These are phyloP conservation scores for Pedetes capensis DNA, from an alignment of 2,113 vertebrate species.

Conservation along the genomic window DNA sequence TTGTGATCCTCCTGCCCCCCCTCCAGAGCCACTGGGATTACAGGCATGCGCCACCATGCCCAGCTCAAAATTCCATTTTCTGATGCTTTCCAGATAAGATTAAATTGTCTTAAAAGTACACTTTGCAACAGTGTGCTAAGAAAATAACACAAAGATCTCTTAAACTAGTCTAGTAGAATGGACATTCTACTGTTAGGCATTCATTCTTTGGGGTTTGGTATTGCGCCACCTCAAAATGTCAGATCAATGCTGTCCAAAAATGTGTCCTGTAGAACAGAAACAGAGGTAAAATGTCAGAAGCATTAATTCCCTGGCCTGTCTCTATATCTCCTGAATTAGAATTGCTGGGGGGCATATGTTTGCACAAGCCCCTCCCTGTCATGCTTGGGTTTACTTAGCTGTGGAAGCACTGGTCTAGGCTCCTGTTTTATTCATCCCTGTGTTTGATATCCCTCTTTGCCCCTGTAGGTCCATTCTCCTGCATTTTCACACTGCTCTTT, in stretches of 20 bases:
- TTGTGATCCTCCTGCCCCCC: too few species aligned
- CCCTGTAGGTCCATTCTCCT: neutral
- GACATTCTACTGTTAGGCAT: neutral
- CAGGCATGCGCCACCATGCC: too few species aligned
- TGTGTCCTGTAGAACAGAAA: neutral
- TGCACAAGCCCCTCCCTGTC: neutral
- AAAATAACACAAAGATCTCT: neutral
- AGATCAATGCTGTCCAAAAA: neutral
- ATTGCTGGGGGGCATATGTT: neutral
- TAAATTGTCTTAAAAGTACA: neutral
- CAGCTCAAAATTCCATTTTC: neutral
- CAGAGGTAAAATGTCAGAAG: neutral
- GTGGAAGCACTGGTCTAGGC: neutral
- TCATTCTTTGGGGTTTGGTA: neutral
- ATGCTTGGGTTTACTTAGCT: neutral
- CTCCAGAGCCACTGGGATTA: too few species aligned
- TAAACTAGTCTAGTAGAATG: neutral
- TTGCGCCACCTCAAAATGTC: neutral
- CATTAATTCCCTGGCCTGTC: neutral
- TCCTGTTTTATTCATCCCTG: neutral
- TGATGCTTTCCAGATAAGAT: slow-evolving; percentile 10
- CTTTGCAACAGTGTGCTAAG: neutral
- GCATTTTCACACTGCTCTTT: neutral
- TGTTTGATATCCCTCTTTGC: neutral
- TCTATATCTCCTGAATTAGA: neutral